Evolutionary conservation across 2,113 vertebrate genomes (phyloP), one percentile per base, ranked within the genome.

Genomic region (Centropus bengalensis): DNA sequence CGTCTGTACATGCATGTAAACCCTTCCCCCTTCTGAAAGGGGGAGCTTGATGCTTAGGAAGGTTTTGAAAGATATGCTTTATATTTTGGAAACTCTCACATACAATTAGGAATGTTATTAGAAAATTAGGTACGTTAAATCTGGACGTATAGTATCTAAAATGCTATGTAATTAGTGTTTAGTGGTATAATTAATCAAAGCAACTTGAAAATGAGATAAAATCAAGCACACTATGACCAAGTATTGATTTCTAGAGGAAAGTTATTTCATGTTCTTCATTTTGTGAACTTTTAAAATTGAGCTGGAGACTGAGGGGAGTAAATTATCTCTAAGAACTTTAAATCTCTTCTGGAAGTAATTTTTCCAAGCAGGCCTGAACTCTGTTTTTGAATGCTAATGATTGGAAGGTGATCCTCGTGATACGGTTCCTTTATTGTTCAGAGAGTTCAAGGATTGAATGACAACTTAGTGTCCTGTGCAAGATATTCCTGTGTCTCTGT

Each of bases 361-460:
- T 64, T 94, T 92, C 68, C 52, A 51, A 82, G 45, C 32, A 71
- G 49, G 10, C 33, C 44, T 68, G 42, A 83, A 20, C 45, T 51
- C 14, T 10, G 67, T 47, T 71, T 79, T 79, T 84, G 81, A 84
- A 75, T 56, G 79, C 66, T 28, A 55, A 36, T 58, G 58, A 22
- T 71, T 90, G 92, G 75, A 91, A 96, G 56, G 0, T 92, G 88
- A 93, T 96, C 94, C 90, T 86, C 33, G n/a, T 70, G 88, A 30
- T 67, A 2, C 44, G 12, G 21, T 60, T 86, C 12, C 58, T 89
- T 68, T 76, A 40, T 64, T 58, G 15, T 9, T 32, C 49, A 73
- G 93, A 20, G 75, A 71, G 58, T 66, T 81, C 49, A 21, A 40
- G 83, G 91, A n/a, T 27, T 82, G 62, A 89, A 89, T 92, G 59